Evolutionary conservation across 2,888 invertebrate genomes (phyloP), one percentile per base, ranked within the genome.

Genomic region (Dicranocentrus wangi): DNA sequence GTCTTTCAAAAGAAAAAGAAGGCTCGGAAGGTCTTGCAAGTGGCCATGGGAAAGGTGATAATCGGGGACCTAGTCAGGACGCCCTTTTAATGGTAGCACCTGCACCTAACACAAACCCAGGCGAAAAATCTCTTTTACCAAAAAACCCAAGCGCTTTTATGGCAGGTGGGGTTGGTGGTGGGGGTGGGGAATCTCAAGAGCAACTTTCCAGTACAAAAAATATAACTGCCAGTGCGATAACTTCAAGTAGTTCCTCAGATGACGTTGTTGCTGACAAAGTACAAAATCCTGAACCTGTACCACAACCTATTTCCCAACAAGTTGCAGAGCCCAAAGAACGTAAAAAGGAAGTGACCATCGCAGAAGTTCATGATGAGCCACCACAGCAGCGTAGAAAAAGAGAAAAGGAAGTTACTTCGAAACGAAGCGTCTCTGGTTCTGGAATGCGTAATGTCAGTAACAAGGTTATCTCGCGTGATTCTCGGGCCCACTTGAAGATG

Each of bases 291-390:
- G 39, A 39, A 39, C 7, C 39, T 8, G 39, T 13, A 5, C 39
- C 39, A 39, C 5, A 13, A 13, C 7, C 39, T n/a, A n/a, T n/a
- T n/a, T n/a, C n/a, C n/a, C n/a, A n/a, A n/a, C n/a, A n/a, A 39
- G 13, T 39, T 39, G 39, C 5, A 39, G 13, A 47, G 47, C 47
- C 3, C 15, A n/a, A 47, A 47, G 72, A 51, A 23, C 15, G 32
- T 10, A 43, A 23, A 32, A 72, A 72, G 28, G 63, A 25, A 2
- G 72, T 72, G 1, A 72, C 72, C 17, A 72, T 72, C 63, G 60
- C 51, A 28, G 51, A 63, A 27, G 27, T 27, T 13, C 28, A 27
- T 13, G 71, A 25, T 5, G 32, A 39, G 0, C 66, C n/a, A 15
- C 23, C 53, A 7, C 28, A 28, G n/a, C 55, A 53, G 8, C 1